phyloP scores from a whole-genome alignment of 2,113 vertebrate genomes.

The Phylloscopus trochilus region DNA sequence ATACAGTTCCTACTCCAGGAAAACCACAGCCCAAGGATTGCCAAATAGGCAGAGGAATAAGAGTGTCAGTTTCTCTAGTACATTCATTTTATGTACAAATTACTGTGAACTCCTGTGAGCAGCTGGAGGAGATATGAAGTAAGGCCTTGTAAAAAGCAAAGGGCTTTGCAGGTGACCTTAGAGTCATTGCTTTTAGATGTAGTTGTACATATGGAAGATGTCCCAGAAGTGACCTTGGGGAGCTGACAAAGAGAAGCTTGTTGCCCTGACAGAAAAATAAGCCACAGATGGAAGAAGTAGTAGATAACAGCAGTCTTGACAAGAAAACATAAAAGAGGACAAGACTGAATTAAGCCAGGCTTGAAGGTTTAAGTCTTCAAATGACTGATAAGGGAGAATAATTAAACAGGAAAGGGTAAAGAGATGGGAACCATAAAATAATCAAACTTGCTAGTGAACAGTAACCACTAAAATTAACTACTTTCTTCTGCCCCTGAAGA shows the following conservation, averaged over 20 bases:
- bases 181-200: neutral
- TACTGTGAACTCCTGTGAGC: neutral
- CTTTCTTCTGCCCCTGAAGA: neutral
- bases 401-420: conserved; percentile 16
- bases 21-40: neutral
- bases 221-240: neutral
- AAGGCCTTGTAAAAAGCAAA: neutral
- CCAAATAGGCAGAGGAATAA: neutral
- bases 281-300: neutral
- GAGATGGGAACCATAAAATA: conserved; percentile 18
- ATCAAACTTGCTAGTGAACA: neutral
- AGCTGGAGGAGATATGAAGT: neutral
- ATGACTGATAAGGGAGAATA: conserved; percentile 27
- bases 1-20: neutral
- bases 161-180: conserved; percentile 2
- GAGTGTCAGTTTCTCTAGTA: neutral
- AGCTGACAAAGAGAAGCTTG: conserved; percentile 11
- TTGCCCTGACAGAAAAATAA: conserved; percentile 29
- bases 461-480: neutral
- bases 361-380: conserved; percentile 20
- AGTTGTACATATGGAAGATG: neutral
- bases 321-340: conserved; percentile 24
- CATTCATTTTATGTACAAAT: neutral
- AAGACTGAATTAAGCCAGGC: neutral
- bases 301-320: conserved; percentile 24